These are phyloP conservation scores for Trididemnum clinides DNA, from an alignment of 23 tunicate species.

Conservation along the genomic window DNA sequence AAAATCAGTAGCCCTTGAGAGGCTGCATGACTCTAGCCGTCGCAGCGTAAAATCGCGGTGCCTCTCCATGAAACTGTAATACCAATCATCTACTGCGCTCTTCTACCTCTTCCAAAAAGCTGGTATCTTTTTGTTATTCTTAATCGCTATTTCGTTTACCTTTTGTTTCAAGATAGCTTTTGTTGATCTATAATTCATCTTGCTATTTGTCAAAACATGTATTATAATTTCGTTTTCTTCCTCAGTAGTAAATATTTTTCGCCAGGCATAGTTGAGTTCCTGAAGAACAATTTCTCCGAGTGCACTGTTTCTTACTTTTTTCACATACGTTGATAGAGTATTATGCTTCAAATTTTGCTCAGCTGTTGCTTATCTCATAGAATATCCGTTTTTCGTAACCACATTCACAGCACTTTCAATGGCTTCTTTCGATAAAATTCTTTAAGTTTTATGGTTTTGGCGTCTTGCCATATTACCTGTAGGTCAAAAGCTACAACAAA, in stretches of 20 bases:
- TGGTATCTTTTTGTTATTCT: slow-evolving; percentile 21
- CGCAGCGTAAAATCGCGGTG: not conserved
- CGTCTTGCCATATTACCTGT: not conserved
- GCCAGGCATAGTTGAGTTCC: not conserved
- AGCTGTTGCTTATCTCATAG: not conserved
- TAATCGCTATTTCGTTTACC: slow-evolving; percentile 10
- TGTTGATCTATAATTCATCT: not conserved
- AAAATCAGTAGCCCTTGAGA: slow-evolving; percentile 19
- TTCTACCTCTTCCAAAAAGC: slow-evolving; percentile 13
- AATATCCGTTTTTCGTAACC: not conserved
- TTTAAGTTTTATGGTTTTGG: not conserved
- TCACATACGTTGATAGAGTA: not conserved
- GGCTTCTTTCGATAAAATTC: not conserved
- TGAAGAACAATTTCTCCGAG: not conserved
- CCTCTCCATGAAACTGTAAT: slow-evolving; percentile 24
- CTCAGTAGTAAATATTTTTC: not conserved
- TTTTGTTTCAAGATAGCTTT: not conserved
- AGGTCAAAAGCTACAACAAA: too few relatives aligned
- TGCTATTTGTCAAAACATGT: not conserved
- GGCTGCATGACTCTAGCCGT: slow-evolving; percentile 29
- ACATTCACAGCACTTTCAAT: not conserved
- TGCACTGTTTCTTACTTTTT: not conserved
- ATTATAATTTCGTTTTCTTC: not conserved
- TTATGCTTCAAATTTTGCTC: not conserved
- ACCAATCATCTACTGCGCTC: slow-evolving; percentile 37